Conservation (phyloP, 2,113 vertebrate species). For the Engraulis encrasicolus region DNA sequence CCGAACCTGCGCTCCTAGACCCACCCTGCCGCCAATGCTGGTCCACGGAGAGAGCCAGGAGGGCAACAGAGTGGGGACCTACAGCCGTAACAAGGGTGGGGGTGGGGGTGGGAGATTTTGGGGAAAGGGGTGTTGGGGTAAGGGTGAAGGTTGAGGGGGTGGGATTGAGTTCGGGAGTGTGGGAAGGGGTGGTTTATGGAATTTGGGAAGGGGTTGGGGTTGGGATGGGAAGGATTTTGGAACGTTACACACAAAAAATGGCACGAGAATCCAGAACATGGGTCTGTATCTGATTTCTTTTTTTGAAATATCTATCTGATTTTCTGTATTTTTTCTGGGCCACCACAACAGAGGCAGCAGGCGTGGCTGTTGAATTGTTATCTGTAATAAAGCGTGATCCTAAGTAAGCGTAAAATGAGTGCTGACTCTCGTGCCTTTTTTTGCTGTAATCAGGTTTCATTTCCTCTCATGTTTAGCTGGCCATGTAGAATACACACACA, state of each 20-base stretch:
- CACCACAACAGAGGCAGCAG: not conserved
- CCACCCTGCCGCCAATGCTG: constrained; percentile 57
- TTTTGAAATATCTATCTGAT: not conserved
- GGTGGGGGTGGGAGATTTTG: too few species aligned
- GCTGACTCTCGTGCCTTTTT: constrained; percentile 5
- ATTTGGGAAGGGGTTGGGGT: not conserved
- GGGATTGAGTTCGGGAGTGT: too few species aligned
- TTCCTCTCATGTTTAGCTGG: not conserved
- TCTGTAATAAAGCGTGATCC: not conserved
- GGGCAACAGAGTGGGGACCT: constrained; percentile 72
- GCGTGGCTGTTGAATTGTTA: not conserved
- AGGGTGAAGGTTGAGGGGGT: too few species aligned
- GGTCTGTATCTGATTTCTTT: not conserved
- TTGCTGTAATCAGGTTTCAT: not conserved
- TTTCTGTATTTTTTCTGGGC: not conserved
- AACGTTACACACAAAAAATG: not conserved
- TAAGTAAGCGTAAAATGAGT: not conserved
- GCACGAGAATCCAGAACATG: not conserved
- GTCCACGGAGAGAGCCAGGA: too few species aligned
- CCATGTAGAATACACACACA: too few species aligned
- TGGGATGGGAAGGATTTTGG: not conserved
- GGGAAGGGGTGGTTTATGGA: too few species aligned
- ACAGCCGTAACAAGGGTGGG: constrained; percentile 30
- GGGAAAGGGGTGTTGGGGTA: too few species aligned
- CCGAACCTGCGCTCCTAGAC: constrained; percentile 50